These are phyloP conservation scores for Smutsia gigantea DNA, from an alignment of 2,797 vertebrate genomes.

Conservation along the genomic window DNA sequence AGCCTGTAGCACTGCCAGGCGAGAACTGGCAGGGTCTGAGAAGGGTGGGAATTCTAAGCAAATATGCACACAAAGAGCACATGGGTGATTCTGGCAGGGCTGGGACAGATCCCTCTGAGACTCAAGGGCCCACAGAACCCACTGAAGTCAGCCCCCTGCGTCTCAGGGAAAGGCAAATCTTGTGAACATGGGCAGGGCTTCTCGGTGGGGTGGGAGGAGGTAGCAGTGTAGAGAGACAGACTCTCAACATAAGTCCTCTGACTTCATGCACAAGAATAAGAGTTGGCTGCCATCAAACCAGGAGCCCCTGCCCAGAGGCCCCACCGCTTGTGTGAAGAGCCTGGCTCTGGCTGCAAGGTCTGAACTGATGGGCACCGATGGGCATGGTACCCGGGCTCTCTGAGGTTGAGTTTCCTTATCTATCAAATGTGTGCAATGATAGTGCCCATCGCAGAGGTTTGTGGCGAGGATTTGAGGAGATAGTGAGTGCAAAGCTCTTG, in stretches of 20 bases:
- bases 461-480: background rate
- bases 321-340: background rate
- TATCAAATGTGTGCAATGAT: background rate
- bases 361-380: background rate
- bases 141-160: background rate
- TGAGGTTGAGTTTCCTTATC: slow-evolving; percentile 35
- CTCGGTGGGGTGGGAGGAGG: background rate
- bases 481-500: background rate
- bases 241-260: background rate
- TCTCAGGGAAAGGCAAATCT: background rate
- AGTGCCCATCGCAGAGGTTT: background rate
- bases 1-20: background rate
- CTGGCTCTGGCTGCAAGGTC: background rate
- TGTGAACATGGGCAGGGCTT: background rate
- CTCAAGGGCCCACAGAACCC: background rate
- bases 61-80: background rate
- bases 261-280: background rate
- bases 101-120: background rate
- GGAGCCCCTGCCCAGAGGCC: background rate
- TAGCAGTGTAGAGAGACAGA: background rate
- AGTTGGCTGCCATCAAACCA: background rate
- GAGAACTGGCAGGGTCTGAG: too few species aligned
- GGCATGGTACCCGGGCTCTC: background rate
- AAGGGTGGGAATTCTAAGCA: background rate
- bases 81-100: background rate